Conservation (phyloP, 2,888 invertebrate genomes). For the Coronaproctus castanopsis region DNA sequence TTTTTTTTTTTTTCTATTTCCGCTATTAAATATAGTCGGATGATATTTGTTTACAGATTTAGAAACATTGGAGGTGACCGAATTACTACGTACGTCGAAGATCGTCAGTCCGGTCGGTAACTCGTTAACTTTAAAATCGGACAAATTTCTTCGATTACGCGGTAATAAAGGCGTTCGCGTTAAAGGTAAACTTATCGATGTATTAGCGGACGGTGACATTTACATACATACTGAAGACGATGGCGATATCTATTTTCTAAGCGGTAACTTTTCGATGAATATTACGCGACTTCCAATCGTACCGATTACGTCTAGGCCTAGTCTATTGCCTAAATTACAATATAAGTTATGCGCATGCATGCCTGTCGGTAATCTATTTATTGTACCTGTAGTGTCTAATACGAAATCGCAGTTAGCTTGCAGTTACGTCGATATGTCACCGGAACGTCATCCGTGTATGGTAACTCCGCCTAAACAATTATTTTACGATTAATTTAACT, state of each 20-base stretch:
- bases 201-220: constrained; percentile 55
- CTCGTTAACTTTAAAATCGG: constrained; percentile 43
- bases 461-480: too few relatives aligned
- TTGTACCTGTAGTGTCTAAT: constrained; percentile 46
- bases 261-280: constrained; percentile 46
- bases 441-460: constrained; percentile 17
- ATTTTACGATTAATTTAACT: too few relatives aligned
- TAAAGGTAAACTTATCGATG: constrained; percentile 57
- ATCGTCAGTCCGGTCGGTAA: constrained; percentile 51
- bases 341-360: constrained; percentile 78
- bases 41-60: too few relatives aligned
- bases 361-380: constrained; percentile 67
- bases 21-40: too few relatives aligned
- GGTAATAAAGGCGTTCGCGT: constrained; percentile 31
- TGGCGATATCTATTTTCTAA: constrained; percentile 40
- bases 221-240: constrained; percentile 54
- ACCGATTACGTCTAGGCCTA: constrained; percentile 16
- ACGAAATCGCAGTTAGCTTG: constrained; percentile 21
- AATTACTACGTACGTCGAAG: constrained; percentile 46
- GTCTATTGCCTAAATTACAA: constrained; percentile 28
- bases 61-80: too few relatives aligned
- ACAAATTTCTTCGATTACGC: constrained; percentile 26
- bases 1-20: too few relatives aligned
- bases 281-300: constrained; percentile 49
- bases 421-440: constrained; percentile 18